Conservation (phyloP, 2,888 invertebrate genomes). For the Philereme transversata region DNA sequence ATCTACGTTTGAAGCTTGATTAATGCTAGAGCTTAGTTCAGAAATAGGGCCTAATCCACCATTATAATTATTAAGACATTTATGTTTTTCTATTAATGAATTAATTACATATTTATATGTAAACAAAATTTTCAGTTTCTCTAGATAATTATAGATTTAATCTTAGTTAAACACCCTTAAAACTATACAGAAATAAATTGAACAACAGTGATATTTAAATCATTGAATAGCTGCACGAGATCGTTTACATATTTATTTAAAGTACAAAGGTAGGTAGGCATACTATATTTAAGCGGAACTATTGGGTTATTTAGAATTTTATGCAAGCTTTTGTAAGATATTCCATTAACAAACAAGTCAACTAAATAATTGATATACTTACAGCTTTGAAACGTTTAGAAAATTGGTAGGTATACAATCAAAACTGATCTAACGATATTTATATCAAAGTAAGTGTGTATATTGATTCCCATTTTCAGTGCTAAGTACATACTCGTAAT, state of each 20-base stretch:
- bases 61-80: no score
- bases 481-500: slow-evolving; percentile 30
- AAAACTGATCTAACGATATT: slow-evolving; percentile 32
- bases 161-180: no score
- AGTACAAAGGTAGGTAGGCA: neutral
- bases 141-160: no score
- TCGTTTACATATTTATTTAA: neutral
- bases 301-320: neutral
- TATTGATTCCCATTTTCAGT: slow-evolving; percentile 41
- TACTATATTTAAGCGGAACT: slow-evolving; percentile 4
- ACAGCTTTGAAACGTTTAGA: slow-evolving; percentile 17
- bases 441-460: slow-evolving; percentile 33
- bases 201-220: no score
- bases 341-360: slow-evolving; percentile 3
- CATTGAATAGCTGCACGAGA: neutral
- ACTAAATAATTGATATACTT: neutral
- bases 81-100: no score
- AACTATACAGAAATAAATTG: no score
- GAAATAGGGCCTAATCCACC: no score
- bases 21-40: no score
- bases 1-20: no score
- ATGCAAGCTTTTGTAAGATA: slow-evolving; percentile 10
- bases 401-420: slow-evolving; percentile 33
- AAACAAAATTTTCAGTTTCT: no score
- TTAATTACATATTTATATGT: no score